Base-by-base conservation (phyloP, 1,140 invertebrate genomes). In the Sarcophaga bullata region DNA sequence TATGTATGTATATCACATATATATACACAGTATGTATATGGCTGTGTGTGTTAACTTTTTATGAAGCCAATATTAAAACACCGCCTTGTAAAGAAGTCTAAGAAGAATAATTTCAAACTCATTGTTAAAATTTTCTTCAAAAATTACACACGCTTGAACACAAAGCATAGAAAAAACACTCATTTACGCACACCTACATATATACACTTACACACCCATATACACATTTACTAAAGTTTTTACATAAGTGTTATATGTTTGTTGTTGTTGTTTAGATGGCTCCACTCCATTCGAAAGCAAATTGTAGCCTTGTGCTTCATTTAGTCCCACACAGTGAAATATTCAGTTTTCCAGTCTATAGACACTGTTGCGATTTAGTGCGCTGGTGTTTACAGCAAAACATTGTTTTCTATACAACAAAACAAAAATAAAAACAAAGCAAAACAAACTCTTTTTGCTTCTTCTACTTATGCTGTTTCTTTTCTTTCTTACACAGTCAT, bases 41-140 rank as follows among this genome's bases (percentile, higher is more conserved):
- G 10, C n/a, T 58, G 54, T 58, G 54, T 58, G 25, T 4, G 25
- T 58, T 58, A 58, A 58, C 10, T 58, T 58, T 58, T 58, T 58
- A 68, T 68, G 62, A 68, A 68, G 62, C 62, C 19, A 68, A 68
- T 68, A 68, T 68, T 68, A 19, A 68, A 25, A 25, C 25, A 68
- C 4, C 17, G 62, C n/a, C 10, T 17, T 68, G 17, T 68, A 68
- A 68, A 68, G n/a, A 68, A 68, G 62, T 19, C 10, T 68, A 68
- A 68, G n/a, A 68, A 19, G 62, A 68, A 68, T 68, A 68, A 68
- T 68, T 68, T 25, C 17, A 68, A n/a, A 68, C 0, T 68, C 62
- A 19, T 68, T 68, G 62, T 68, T 19, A 5, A 17, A n/a, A 8
- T 37, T 37, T 68, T 68, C 62, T 68, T 37, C 19, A 68, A 68